Conservation (phyloP, 2,888 invertebrate species). For the Argyra leucocephala region DNA sequence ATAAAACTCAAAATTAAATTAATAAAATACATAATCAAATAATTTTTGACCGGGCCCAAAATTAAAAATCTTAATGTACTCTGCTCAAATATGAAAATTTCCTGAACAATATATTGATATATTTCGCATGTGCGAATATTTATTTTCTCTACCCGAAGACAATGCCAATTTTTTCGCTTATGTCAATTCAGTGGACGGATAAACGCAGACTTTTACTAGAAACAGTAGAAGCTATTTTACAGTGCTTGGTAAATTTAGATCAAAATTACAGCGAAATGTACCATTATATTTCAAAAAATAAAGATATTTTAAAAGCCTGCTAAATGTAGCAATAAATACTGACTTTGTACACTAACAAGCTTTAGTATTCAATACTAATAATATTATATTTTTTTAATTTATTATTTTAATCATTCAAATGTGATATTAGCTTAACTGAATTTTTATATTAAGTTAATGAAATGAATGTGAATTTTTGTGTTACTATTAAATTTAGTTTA, state of each 20-base stretch:
- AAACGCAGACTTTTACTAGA: conserved; percentile 7
- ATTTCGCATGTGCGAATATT: conserved; percentile 7
- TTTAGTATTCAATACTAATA: no score
- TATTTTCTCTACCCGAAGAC: conserved; percentile 5
- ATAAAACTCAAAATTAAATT: no score
- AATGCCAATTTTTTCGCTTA: conserved; percentile 1
- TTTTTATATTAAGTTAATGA: no score
- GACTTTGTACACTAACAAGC: not conserved
- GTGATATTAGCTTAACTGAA: no score
- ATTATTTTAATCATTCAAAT: no score
- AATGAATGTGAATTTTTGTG: no score
- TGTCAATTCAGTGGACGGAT: conserved; percentile 8
- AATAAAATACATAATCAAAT: no score
- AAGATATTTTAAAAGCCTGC: conserved; percentile 7
- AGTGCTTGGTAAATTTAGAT: not conserved
- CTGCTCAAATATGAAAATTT: not conserved
- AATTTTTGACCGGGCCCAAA: no score
- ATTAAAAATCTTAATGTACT: no score
- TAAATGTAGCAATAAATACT: conserved; percentile 7
- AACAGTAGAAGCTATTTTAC: conserved; percentile 8
- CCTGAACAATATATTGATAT: conserved; percentile 8
- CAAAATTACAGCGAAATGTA: conserved; percentile 4
- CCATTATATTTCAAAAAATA: conserved; percentile 1
- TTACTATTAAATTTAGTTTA: no score
- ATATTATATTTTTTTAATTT: no score